Conservation (phyloP, 2,113 vertebrate genomes). For the human region DNA sequence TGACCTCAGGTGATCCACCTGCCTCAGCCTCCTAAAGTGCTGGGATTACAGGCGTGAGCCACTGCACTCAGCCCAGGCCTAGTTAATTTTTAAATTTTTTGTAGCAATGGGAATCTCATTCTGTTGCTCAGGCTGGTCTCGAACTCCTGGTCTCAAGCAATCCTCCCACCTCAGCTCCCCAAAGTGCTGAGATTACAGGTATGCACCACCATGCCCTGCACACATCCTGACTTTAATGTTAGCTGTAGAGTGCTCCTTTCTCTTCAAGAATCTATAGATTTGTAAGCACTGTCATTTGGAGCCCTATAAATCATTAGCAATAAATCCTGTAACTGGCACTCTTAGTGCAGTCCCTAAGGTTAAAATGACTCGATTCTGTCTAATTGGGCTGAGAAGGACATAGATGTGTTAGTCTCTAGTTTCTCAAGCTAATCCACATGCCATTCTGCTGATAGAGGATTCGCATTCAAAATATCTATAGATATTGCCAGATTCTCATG, state of each 20-base stretch:
- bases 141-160: no score
- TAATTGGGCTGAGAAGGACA: background rate
- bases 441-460: background rate
- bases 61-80: no score
- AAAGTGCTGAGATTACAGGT: no score
- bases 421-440: background rate
- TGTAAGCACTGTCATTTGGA: background rate
- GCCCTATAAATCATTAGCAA: background rate
- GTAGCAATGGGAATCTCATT: no score
- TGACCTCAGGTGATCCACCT: no score
- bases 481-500: background rate
- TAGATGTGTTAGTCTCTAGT: background rate
- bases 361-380: background rate
- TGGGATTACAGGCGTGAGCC: no score
- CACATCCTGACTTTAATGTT: no score
- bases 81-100: no score
- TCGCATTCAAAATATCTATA: background rate
- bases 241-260: background rate
- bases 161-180: no score
- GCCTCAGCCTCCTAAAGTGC: no score
- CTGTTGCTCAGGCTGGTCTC: no score
- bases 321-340: background rate
- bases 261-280: background rate
- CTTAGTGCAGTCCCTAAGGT: background rate
- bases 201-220: no score